phyloP scores from a whole-genome alignment of 2,113 vertebrate species.

The Pseudorasbora parva region DNA sequence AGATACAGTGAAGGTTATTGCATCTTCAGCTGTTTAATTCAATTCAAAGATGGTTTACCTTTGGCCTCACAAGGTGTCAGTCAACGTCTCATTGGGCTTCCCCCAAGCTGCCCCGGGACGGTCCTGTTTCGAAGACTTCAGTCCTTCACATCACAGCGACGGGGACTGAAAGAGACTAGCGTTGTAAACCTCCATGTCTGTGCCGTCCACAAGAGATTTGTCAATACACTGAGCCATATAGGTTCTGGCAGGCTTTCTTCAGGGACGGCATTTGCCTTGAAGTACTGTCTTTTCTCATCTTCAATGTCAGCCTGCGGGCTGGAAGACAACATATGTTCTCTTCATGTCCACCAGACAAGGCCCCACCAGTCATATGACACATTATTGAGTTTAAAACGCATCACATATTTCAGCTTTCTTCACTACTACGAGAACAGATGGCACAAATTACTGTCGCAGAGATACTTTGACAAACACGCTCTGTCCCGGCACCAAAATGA shows the following conservation, averaged over 20 bases:
- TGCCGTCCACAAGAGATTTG: constrained; percentile 88
- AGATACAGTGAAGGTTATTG: too few relatives aligned
- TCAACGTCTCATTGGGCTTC: constrained; percentile 7
- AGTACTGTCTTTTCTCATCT: constrained; percentile 97
- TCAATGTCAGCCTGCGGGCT: constrained; percentile 96
- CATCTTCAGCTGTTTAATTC: not conserved
- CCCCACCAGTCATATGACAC: constrained; percentile 79
- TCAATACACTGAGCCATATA: constrained; percentile 90
- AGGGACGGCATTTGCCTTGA: constrained; percentile 97
- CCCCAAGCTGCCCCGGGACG: constrained; percentile 21
- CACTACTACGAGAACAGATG: constrained; percentile 85
- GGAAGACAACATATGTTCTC: constrained; percentile 98
- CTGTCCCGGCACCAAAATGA: constrained; percentile 82
- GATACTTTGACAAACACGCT: constrained; percentile 84
- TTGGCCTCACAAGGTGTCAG: not conserved
- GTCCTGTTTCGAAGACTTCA: constrained; percentile 46
- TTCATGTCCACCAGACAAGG: constrained; percentile 92
- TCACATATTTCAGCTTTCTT: constrained; percentile 73
- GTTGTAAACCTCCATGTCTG: constrained; percentile 82
- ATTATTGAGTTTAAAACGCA: constrained; percentile 72
- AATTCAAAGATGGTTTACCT: not conserved
- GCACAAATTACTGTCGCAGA: constrained; percentile 86
- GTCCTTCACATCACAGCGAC: constrained; percentile 41
- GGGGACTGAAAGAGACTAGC: constrained; percentile 45
- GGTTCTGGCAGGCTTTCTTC: constrained; percentile 92